These are phyloP conservation scores for Scolopax mira DNA, from an alignment of 2,113 vertebrate species.

Conservation along the genomic window DNA sequence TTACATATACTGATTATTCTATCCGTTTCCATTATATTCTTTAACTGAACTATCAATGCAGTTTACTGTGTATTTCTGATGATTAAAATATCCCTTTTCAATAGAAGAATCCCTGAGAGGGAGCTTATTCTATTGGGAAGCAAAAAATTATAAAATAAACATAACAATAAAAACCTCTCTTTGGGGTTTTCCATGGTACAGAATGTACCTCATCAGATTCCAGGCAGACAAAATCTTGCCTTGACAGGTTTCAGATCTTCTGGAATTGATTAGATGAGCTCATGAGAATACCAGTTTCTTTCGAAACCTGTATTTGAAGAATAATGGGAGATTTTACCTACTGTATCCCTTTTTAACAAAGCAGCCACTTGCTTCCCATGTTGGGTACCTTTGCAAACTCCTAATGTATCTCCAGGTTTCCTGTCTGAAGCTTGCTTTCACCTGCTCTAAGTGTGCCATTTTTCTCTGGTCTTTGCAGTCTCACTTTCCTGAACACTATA, in stretches of 20 bases:
- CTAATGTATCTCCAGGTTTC: not conserved
- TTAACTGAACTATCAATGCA: not conserved
- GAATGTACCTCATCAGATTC: not conserved
- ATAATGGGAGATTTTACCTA: not conserved
- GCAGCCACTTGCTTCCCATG: not conserved
- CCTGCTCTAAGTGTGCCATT: not conserved
- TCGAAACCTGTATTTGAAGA: not conserved
- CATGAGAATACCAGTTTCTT: not conserved
- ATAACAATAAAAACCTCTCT: not conserved
- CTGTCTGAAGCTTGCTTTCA: not conserved
- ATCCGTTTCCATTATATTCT: not conserved
- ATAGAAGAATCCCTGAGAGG: not conserved
- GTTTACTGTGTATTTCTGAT: not conserved
- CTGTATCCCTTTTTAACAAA: not conserved
- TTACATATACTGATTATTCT: not conserved
- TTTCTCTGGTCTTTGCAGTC: not conserved
- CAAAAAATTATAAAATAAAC: not conserved
- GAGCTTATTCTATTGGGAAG: not conserved
- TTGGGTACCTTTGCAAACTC: not conserved
- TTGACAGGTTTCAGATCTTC: not conserved
- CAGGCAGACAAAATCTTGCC: not conserved
- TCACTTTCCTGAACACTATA: slow-evolving; percentile 15
- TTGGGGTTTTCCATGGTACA: not conserved
- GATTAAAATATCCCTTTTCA: not conserved
- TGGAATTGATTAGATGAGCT: not conserved